Percentiles rank a stretch among this genome's conserved stretches.
These are phyloP conservation scores for Proisotoma minuta DNA, from an alignment of 2,888 invertebrate species.

Conservation along the genomic window DNA sequence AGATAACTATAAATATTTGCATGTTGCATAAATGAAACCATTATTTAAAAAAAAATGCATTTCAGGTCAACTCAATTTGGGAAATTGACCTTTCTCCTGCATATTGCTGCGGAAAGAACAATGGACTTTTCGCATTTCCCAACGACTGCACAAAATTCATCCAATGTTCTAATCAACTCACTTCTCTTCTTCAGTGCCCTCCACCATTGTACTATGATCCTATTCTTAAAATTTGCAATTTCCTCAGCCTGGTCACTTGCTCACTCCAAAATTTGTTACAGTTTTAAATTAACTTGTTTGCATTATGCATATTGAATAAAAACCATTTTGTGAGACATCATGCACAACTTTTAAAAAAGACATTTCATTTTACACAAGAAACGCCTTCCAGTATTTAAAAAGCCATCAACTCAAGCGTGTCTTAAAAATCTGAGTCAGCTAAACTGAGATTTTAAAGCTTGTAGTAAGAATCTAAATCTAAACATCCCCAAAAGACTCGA, in stretches of 20 bases:
- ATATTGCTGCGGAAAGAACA: neutral
- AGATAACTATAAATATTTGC: too few species aligned
- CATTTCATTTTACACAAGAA: neutral
- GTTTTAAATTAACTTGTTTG: too few species aligned
- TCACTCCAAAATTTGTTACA: slow-evolving; percentile 16
- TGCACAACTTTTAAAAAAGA: neutral
- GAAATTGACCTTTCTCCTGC: neutral
- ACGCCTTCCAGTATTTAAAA: neutral
- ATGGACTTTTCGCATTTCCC: neutral
- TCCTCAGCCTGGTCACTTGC: neutral
- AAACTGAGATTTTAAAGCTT: too few species aligned
- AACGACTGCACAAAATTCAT: slow-evolving; percentile 4
- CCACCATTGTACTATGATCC: neutral
- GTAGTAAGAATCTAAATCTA: too few species aligned
- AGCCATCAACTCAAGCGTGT: too few species aligned
- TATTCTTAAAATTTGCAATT: neutral
- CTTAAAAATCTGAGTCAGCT: too few species aligned
- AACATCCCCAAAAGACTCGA: too few species aligned
- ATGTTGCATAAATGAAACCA: too few species aligned
- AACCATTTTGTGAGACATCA: neutral
- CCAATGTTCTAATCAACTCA: neutral
- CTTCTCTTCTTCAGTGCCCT: neutral
- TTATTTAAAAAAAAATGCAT: too few species aligned
- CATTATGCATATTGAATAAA: too few species aligned
- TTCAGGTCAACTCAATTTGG: too few species aligned